These are phyloP conservation scores for Otolemur crassicaudatus DNA, from an alignment of 2,797 vertebrate species.

Conservation along the genomic window DNA sequence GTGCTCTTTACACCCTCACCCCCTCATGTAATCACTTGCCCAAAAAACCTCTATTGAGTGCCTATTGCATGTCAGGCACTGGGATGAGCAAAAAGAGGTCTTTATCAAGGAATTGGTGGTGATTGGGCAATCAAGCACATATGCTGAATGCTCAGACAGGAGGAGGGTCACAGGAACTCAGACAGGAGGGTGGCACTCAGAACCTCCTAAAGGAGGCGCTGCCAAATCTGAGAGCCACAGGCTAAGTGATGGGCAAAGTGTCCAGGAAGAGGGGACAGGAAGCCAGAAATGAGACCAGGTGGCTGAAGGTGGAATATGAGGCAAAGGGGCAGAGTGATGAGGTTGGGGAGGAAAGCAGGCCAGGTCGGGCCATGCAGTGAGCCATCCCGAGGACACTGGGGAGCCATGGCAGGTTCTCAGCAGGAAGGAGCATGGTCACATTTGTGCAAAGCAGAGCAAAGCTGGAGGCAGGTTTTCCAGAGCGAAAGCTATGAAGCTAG, in stretches of 20 bases:
- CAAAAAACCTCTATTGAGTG: background rate
- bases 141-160: background rate
- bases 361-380: fast-evolving
- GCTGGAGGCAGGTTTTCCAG: background rate
- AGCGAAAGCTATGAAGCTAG: background rate
- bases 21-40: background rate
- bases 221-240: background rate
- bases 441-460: background rate
- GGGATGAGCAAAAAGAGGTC: background rate
- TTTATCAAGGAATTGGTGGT: background rate
- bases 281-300: background rate
- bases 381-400: background rate
- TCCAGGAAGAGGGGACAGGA: background rate
- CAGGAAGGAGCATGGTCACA: too few species aligned
- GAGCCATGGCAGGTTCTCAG: background rate
- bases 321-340: background rate
- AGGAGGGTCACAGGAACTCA: background rate
- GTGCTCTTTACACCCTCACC: background rate
- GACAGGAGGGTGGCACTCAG: background rate
- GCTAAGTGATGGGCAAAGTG: background rate
- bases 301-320: background rate
- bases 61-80: background rate
- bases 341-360: background rate
- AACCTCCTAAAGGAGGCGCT: background rate
- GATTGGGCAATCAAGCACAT: background rate